Evolutionary conservation across 2,797 vertebrate genomes (phyloP).

Genomic region (Sebastes hubbsi): DNA sequence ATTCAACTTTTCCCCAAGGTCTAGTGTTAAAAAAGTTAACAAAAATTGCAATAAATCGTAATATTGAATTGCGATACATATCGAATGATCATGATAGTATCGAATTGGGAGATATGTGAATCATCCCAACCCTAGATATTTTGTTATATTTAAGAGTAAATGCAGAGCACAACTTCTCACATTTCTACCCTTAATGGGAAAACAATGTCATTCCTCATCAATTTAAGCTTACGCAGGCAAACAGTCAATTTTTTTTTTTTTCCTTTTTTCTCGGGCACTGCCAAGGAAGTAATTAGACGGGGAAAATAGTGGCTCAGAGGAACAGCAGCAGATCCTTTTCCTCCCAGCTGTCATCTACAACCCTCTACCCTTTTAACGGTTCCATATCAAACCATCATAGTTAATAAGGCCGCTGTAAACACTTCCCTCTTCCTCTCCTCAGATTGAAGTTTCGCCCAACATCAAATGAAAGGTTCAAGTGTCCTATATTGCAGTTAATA

Average conservation of each 20-base stretch:
- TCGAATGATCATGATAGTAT: too few species aligned
- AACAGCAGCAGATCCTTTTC: constrained; percentile 54
- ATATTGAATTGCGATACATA: too few species aligned
- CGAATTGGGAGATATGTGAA: too few species aligned
- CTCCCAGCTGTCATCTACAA: constrained; percentile 61
- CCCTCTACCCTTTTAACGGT: constrained; percentile 37
- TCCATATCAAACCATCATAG: constrained; percentile 70
- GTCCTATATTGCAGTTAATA: constrained; percentile 77
- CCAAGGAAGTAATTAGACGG: constrained; percentile 65
- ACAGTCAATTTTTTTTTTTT: not conserved
- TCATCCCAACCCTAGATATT: not conserved
- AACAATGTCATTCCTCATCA: not conserved
- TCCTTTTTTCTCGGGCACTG: constrained; percentile 8
- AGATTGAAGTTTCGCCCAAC: constrained; percentile 71
- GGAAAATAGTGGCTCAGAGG: constrained; percentile 52
- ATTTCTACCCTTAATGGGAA: not conserved
- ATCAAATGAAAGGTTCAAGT: constrained; percentile 71
- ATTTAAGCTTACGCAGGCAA: constrained; percentile 32
- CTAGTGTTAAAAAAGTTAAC: not conserved
- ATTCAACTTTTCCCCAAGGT: too few species aligned
- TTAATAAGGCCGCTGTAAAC: constrained; percentile 70
- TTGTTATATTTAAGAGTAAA: not conserved
- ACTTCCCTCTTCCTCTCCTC: constrained; percentile 43
- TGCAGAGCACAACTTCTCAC: not conserved
- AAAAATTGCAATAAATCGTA: not conserved